Conservation (phyloP, 2,113 vertebrate genomes). For the Oreochromis spilurus region DNA sequence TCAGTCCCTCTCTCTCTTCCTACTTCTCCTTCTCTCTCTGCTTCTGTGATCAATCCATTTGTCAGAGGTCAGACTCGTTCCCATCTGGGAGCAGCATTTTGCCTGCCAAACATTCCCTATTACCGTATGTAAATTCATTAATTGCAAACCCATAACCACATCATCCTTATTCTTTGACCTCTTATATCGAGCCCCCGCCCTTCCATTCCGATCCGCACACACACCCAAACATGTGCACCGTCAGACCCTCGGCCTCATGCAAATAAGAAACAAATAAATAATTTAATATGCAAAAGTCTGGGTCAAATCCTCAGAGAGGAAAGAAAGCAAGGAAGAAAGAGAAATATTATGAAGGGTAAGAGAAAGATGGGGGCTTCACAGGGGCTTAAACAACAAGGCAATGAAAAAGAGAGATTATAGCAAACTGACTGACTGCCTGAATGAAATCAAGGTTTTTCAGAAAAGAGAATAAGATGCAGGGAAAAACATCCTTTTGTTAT, state of each 20-base stretch:
- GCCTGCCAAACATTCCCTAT: slow-evolving; percentile 56
- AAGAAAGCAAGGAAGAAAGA: not conserved
- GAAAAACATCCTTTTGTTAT: slow-evolving; percentile 69
- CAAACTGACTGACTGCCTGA: slow-evolving; percentile 44
- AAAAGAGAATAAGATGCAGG: slow-evolving; percentile 48
- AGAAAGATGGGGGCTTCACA: slow-evolving; percentile 2
- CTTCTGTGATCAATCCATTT: slow-evolving; percentile 55
- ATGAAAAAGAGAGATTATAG: slow-evolving; percentile 41
- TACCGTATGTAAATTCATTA: slow-evolving; percentile 71
- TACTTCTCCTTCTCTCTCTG: not conserved
- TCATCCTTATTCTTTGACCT: slow-evolving; percentile 52
- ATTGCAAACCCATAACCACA: slow-evolving; percentile 61
- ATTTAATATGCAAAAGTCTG: slow-evolving; percentile 19
- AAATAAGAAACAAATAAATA: slow-evolving; percentile 42
- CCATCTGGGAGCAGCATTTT: slow-evolving; percentile 43
- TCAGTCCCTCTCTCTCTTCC: slow-evolving; percentile 3
- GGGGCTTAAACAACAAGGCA: slow-evolving; percentile 46
- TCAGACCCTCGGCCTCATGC: not conserved
- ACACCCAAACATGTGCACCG: not conserved
- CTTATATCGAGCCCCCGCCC: not conserved
- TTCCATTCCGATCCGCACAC: not conserved
- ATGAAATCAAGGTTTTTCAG: slow-evolving; percentile 58
- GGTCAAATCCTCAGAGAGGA: slow-evolving; percentile 32
- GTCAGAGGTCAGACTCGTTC: slow-evolving; percentile 60
- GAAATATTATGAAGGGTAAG: not conserved